Conservation (phyloP, 2,113 vertebrate genomes). For the Mormyrus lacerda region DNA sequence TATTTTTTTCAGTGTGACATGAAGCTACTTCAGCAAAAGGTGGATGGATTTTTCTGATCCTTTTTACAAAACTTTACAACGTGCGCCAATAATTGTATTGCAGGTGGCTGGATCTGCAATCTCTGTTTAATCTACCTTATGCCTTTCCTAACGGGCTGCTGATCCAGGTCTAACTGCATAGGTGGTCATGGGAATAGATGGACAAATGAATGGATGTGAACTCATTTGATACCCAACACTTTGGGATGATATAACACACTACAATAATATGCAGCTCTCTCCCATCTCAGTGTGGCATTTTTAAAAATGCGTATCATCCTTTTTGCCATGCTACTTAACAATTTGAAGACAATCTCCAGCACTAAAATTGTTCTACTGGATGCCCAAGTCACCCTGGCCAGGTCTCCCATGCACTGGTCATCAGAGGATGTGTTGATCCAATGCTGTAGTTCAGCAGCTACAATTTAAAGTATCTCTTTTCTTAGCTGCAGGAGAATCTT, state of each 20-base stretch:
- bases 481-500: slow-evolving; percentile 26
- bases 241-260: neutral
- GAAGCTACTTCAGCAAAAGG: too few species aligned
- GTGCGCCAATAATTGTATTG: too few species aligned
- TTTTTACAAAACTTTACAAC: too few species aligned
- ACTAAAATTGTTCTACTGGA: neutral
- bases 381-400: neutral
- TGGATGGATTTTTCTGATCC: too few species aligned
- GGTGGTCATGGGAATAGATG: neutral
- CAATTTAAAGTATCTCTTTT: slow-evolving; percentile 17
- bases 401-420: slow-evolving; percentile 17
- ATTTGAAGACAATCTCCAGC: neutral
- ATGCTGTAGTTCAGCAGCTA: slow-evolving; percentile 40
- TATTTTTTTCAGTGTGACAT: too few species aligned
- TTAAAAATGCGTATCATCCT: neutral
- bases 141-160: neutral
- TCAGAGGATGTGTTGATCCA: slow-evolving; percentile 39
- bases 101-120: neutral
- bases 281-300: neutral
- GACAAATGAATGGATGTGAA: neutral
- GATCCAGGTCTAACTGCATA: neutral
- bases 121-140: neutral
- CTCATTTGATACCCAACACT: neutral
- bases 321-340: neutral
- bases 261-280: neutral